Evolutionary conservation across 2,797 vertebrate genomes (phyloP).

Genomic region (Mionectes olivaceus): DNA sequence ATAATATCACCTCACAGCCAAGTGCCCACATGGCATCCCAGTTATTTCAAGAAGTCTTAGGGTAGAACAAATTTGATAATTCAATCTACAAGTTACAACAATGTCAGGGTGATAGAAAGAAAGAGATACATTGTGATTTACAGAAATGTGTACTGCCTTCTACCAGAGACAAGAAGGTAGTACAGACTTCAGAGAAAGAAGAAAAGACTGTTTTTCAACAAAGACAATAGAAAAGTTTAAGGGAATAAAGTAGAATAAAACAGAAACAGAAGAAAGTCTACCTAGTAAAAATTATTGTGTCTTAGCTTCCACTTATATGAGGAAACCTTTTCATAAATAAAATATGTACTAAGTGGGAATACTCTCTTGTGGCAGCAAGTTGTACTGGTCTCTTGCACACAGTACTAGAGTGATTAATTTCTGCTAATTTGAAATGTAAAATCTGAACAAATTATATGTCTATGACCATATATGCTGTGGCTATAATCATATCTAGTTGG

Average conservation of each 20-base stretch:
- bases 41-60: not conserved
- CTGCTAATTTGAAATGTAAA: not conserved
- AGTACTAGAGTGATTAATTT: not conserved
- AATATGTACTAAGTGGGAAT: not conserved
- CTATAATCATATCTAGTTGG: not conserved
- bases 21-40: not conserved
- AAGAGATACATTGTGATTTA: not conserved
- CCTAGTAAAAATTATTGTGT: not conserved
- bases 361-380: not conserved
- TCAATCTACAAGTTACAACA: not conserved
- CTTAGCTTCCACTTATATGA: not conserved
- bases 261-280: not conserved
- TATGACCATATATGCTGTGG: not conserved
- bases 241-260: not conserved
- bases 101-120: not conserved
- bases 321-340: not conserved
- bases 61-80: not conserved
- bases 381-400: rapidly evolving
- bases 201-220: not conserved
- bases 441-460: not conserved
- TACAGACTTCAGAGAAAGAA: not conserved
- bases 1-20: not conserved
- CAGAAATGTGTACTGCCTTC: not conserved
- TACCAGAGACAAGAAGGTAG: not conserved
- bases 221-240: not conserved